phyloP scores from a whole-genome alignment of 2,797 vertebrate species.

The Ctenopoma kingsleyae region DNA sequence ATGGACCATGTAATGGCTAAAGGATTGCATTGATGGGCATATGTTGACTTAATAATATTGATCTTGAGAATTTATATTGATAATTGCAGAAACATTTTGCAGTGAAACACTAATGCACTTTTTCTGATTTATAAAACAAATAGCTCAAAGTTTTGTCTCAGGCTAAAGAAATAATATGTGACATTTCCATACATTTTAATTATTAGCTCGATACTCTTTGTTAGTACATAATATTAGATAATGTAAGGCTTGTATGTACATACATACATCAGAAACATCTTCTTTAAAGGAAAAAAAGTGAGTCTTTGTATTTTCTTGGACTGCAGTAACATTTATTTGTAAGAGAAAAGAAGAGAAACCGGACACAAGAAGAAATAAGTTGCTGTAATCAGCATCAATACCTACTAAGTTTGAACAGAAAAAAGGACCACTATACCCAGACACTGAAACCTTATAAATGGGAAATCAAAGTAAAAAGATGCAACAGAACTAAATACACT shows the following conservation, averaged over 20 bases:
- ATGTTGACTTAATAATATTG: slow-evolving; percentile 78
- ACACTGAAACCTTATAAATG: slow-evolving; percentile 37
- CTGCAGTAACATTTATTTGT: slow-evolving; percentile 7
- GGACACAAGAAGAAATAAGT: slow-evolving; percentile 19
- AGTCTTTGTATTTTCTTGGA: slow-evolving; percentile 30
- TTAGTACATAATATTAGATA: slow-evolving; percentile 14
- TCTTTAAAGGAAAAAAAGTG: neutral
- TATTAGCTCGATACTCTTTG: slow-evolving; percentile 6
- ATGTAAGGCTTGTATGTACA: neutral
- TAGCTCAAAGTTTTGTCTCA: slow-evolving; percentile 20
- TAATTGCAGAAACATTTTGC: slow-evolving; percentile 53
- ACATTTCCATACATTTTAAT: slow-evolving; percentile 45
- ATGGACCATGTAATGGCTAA: slow-evolving; percentile 82
- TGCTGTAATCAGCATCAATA: slow-evolving; percentile 38
- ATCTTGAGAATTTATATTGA: slow-evolving; percentile 70
- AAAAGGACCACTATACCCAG: slow-evolving; percentile 25
- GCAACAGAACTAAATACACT: slow-evolving; percentile 32
- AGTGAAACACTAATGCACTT: slow-evolving; percentile 39
- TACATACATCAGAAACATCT: slow-evolving; percentile 30
- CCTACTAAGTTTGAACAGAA: slow-evolving; percentile 21
- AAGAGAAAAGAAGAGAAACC: slow-evolving; percentile 20
- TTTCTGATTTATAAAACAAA: slow-evolving; percentile 31
- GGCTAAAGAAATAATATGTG: slow-evolving; percentile 19
- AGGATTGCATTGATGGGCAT: slow-evolving; percentile 76
- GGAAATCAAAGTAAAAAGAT: slow-evolving; percentile 51